Evolutionary conservation across 2,113 vertebrate genomes (phyloP).

Genomic region (Spea multiplicata): DNA sequence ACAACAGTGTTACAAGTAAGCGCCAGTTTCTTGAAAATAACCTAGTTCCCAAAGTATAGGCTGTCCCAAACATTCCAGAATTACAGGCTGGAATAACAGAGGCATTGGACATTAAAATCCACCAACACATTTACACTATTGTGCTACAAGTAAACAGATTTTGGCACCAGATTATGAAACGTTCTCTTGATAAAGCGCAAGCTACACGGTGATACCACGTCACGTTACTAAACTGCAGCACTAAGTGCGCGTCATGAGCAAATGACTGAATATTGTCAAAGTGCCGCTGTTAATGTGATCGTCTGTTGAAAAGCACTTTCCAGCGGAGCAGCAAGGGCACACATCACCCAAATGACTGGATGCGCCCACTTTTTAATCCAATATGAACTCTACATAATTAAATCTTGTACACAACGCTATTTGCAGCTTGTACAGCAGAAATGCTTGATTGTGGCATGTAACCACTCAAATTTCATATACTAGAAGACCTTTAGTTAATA

Average conservation of each 20-base stretch:
- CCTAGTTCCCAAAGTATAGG: not conserved
- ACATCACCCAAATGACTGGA: slow-evolving; percentile 4
- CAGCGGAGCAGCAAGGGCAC: not conserved
- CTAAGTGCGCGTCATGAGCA: not conserved
- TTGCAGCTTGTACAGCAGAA: too few species aligned
- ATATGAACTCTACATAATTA: not conserved
- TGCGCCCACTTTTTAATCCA: not conserved
- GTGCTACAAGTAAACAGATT: slow-evolving; percentile 24
- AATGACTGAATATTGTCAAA: slow-evolving; percentile 2
- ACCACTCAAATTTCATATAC: too few species aligned
- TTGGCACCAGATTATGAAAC: slow-evolving; percentile 27
- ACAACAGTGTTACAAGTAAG: not conserved
- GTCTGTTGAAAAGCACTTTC: not conserved
- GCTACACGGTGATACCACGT: slow-evolving; percentile 6
- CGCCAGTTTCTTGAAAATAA: not conserved
- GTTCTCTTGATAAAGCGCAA: slow-evolving; percentile 3
- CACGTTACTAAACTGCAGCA: slow-evolving; percentile 2
- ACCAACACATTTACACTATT: slow-evolving; percentile 15
- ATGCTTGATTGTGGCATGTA: too few species aligned
- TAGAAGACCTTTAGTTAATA: too few species aligned
- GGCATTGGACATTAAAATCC: not conserved
- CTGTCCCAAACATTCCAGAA: not conserved
- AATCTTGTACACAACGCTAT: not conserved
- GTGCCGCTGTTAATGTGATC: not conserved
- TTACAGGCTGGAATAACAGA: not conserved